These are phyloP conservation scores for Trichopria drosophilae DNA, from an alignment of 2,888 invertebrate species.

Conservation along the genomic window DNA sequence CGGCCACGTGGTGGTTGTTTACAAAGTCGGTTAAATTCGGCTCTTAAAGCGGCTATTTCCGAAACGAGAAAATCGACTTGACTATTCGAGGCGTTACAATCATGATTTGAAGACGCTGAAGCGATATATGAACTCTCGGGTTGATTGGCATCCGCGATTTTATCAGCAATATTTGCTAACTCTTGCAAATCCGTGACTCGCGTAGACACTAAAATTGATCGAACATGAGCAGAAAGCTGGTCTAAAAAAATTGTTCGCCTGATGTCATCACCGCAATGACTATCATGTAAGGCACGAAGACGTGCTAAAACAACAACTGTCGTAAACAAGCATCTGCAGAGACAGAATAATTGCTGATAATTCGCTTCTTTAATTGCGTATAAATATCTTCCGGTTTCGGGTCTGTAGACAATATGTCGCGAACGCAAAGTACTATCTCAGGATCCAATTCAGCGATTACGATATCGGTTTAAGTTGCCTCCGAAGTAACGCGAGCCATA, in stretches of 20 bases:
- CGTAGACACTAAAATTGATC: constrained; percentile 1
- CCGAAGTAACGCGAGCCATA: not conserved
- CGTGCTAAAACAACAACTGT: constrained; percentile 4
- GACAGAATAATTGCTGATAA: not conserved
- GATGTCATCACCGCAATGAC: not conserved
- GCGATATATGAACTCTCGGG: too few species aligned
- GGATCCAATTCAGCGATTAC: not conserved
- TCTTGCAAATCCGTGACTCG: constrained; percentile 1
- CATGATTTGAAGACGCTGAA: too few species aligned
- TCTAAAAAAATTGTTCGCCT: constrained; percentile 12
- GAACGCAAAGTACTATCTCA: not conserved
- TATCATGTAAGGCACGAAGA: not conserved
- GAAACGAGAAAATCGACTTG: too few species aligned
- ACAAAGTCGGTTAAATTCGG: too few species aligned
- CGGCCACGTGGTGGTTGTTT: too few species aligned
- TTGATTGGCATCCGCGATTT: too few species aligned
- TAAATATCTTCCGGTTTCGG: too few species aligned
- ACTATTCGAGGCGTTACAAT: too few species aligned
- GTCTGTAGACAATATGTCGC: not conserved
- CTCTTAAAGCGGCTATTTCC: too few species aligned
- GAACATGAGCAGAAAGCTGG: constrained; percentile 12
- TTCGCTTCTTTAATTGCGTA: not conserved
- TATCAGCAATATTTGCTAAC: constrained; percentile 10
- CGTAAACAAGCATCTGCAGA: constrained; percentile 4
- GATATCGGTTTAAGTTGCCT: constrained; percentile 1